phyloP scores from a whole-genome alignment of 2,888 invertebrate genomes.

The Amblyjoppa fuscipennis region DNA sequence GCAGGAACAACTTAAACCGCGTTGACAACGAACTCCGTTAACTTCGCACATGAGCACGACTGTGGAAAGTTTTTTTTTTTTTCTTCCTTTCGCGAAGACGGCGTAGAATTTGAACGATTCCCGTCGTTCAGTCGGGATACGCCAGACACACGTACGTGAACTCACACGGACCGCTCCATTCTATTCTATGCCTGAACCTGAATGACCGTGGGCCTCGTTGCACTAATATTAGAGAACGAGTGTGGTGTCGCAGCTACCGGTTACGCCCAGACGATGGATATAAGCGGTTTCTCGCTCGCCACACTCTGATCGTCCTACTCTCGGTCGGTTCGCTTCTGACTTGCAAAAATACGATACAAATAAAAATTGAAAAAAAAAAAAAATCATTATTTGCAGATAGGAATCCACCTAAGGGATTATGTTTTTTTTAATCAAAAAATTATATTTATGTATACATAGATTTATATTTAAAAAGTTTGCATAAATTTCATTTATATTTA shows the following conservation, averaged over 20 bases:
- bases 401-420: too few species aligned
- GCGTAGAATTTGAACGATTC: slow-evolving; percentile 40
- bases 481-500: too few species aligned
- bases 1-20: too few species aligned
- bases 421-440: too few species aligned
- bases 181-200: slow-evolving; percentile 76
- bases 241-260: slow-evolving; percentile 42
- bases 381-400: too few species aligned
- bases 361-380: too few species aligned
- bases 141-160: slow-evolving; percentile 23
- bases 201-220: slow-evolving; percentile 76
- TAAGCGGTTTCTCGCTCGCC: slow-evolving; percentile 10
- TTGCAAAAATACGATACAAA: too few species aligned
- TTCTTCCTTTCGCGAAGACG: slow-evolving; percentile 4
- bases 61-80: neutral
- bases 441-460: too few species aligned
- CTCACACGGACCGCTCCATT: slow-evolving; percentile 67
- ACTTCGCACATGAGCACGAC: neutral
- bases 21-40: too few species aligned
- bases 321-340: neutral
- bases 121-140: slow-evolving; percentile 35
- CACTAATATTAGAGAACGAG: slow-evolving; percentile 76
- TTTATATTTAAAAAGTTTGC: too few species aligned
- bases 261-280: slow-evolving; percentile 32
- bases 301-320: neutral